Evolutionary conservation across 2,888 invertebrate species (phyloP), one percentile per base, ranked within the genome.

Genomic region (Trichogramma evanescens): DNA sequence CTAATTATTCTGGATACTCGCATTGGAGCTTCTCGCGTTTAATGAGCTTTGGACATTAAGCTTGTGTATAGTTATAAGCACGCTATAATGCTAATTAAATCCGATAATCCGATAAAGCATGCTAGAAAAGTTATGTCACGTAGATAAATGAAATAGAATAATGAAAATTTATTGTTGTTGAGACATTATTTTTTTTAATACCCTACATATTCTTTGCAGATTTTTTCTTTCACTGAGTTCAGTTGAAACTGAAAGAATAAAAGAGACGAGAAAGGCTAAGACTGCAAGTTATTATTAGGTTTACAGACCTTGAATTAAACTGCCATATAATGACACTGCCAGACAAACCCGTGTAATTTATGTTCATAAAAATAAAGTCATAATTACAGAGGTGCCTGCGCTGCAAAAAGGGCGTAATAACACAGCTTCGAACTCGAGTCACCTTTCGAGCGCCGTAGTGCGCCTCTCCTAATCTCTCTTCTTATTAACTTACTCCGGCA

Each of bases 321-420:
- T 75, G 74, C 74, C 74, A 73, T 74, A 75, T 75, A 75, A 75
- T 75, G 75, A 75, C 75, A 75, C 74, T 71, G 74, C 73, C 70
- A 71, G 70, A 67, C 70, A 66, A 71, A 66, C 69, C 67, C 70
- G 71, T 75, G 67, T 75, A 75, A 75, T 75, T 75, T 75, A 75
- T 75, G 75, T 74, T 75, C 75, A 75, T 75, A 75, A 75, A 75
- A 75, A 74, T 75, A 75, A 75, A 75, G 75, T 75, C 75, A 75
- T 75, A 75, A 75, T 75, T 75, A 75, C 74, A 75, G 72, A 74
- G 74, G 71, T 68, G 70, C 67, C 68, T 67, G 59, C 57, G 69
- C 73, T 73, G 72, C 72, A 73, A 75, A 75, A 73, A 75, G 74
- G 73, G 70, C 74, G 74, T 75, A 75, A 75, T 75, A 74, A 75